phyloP scores from a whole-genome alignment of 1,140 invertebrate genomes.

The Drosophila trapezifrons region DNA sequence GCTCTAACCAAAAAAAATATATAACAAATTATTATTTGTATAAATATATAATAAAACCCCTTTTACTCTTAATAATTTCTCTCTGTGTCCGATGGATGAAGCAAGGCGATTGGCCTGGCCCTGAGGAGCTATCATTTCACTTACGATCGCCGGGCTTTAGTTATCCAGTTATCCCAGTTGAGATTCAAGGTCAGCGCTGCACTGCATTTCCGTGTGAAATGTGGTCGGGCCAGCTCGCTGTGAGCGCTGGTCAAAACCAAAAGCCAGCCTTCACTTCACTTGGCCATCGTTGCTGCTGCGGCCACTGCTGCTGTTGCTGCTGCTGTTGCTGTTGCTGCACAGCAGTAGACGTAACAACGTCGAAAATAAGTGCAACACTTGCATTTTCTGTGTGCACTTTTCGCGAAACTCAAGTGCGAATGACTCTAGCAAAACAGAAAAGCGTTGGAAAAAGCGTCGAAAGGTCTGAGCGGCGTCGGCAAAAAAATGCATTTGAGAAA shows the following conservation, averaged over 20 bases:
- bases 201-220: slow-evolving; percentile 75
- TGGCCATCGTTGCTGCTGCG: slow-evolving; percentile 25
- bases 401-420: slow-evolving; percentile 66
- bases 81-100: slow-evolving; percentile 11
- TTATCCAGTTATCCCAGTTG: slow-evolving; percentile 57
- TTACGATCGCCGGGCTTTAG: slow-evolving; percentile 44
- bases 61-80: slow-evolving; percentile 4
- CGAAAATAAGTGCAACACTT: slow-evolving; percentile 40
- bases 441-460: slow-evolving; percentile 42
- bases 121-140: slow-evolving; percentile 73
- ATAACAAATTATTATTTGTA: no score
- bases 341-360: slow-evolving; percentile 4
- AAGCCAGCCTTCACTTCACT: slow-evolving; percentile 60
- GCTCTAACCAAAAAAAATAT: no score
- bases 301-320: slow-evolving; percentile 3
- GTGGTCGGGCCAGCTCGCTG: slow-evolving; percentile 55
- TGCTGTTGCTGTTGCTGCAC: slow-evolving; percentile 13
- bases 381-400: slow-evolving; percentile 46
- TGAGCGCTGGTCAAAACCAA: slow-evolving; percentile 26
- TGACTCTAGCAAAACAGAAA: slow-evolving; percentile 71
- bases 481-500: slow-evolving; percentile 50
- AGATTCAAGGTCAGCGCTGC: slow-evolving; percentile 70
- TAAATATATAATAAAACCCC: no score
- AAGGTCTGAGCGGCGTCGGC: slow-evolving; percentile 63
- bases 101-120: slow-evolving; percentile 52